phyloP scores from a whole-genome alignment of 2,797 vertebrate genomes.

The Furcifer pardalis region DNA sequence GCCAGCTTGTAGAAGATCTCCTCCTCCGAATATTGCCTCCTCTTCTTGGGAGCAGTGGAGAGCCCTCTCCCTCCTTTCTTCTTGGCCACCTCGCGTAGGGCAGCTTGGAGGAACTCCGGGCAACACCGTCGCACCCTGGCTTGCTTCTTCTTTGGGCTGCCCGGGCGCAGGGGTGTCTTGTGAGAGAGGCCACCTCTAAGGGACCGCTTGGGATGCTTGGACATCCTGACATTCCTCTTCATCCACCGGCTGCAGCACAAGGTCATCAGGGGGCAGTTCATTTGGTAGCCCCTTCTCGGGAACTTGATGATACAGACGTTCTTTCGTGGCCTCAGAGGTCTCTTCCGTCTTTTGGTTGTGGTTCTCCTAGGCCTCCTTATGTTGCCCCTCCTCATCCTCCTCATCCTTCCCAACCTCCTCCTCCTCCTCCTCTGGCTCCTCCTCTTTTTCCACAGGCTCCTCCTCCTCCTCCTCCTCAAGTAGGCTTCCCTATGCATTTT shows the following conservation, averaged over 20 bases:
- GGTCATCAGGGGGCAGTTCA: not conserved
- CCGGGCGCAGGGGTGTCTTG: not conserved
- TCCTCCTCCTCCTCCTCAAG: not conserved
- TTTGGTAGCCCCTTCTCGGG: not conserved
- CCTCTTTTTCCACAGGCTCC: too few species aligned
- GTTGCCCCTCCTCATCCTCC: not conserved
- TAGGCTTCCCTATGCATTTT: not conserved
- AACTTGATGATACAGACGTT: not conserved
- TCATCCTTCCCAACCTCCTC: not conserved
- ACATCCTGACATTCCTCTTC: too few species aligned
- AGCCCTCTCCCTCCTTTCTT: not conserved
- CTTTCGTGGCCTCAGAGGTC: not conserved
- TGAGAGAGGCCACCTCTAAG: not conserved
- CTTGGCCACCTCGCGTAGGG: not conserved
- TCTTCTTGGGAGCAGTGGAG: rapidly evolving
- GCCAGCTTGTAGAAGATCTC: constrained; percentile 23
- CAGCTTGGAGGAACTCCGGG: not conserved
- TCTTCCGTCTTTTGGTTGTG: not conserved
- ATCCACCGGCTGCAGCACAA: not conserved
- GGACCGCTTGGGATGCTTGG: rapidly evolving
- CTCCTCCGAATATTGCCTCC: rapidly evolving
- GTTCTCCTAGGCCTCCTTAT: not conserved
- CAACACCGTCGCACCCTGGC: rapidly evolving
- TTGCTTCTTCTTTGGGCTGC: not conserved
- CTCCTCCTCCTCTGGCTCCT: not conserved